These are phyloP conservation scores for Lasius fuliginosus DNA, from an alignment of 2,888 invertebrate species.

Conservation along the genomic window DNA sequence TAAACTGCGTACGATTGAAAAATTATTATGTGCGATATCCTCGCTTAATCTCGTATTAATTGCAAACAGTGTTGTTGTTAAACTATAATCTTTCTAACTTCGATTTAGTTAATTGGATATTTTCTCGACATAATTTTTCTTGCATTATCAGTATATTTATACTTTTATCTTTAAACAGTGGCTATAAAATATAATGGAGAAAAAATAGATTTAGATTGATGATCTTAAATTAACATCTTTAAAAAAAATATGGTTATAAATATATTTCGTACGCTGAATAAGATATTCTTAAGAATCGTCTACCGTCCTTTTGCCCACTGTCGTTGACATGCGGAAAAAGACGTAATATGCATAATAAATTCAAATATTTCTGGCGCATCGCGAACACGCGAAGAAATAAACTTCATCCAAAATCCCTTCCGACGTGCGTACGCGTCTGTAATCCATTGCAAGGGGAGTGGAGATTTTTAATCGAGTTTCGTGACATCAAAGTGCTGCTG, in stretches of 20 bases:
- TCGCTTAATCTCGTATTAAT: constrained; percentile 16
- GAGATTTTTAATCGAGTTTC: constrained; percentile 80
- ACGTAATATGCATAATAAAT: constrained; percentile 61
- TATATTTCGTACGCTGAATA: not conserved
- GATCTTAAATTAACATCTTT: constrained; percentile 8
- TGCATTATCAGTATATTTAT: not conserved
- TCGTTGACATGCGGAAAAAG: constrained; percentile 17
- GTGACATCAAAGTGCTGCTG: constrained; percentile 79
- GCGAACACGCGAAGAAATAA: constrained; percentile 61
- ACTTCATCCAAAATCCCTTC: constrained; percentile 50
- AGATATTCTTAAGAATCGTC: constrained; percentile 2
- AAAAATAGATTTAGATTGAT: not conserved
- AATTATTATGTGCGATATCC: not conserved
- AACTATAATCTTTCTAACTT: not conserved
- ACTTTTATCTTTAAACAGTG: not conserved
- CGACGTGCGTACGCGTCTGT: constrained; percentile 62
- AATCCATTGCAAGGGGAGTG: constrained; percentile 64
- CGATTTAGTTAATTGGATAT: not conserved
- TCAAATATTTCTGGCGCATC: constrained; percentile 49
- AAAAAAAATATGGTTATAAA: not conserved
- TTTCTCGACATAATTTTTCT: not conserved
- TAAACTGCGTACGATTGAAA: constrained; percentile 23
- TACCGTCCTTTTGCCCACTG: not conserved
- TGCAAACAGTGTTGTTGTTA: not conserved
- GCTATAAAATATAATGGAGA: constrained; percentile 1